Evolutionary conservation across 2,888 invertebrate species (phyloP).

Genomic region (Melanophora roralis): DNA sequence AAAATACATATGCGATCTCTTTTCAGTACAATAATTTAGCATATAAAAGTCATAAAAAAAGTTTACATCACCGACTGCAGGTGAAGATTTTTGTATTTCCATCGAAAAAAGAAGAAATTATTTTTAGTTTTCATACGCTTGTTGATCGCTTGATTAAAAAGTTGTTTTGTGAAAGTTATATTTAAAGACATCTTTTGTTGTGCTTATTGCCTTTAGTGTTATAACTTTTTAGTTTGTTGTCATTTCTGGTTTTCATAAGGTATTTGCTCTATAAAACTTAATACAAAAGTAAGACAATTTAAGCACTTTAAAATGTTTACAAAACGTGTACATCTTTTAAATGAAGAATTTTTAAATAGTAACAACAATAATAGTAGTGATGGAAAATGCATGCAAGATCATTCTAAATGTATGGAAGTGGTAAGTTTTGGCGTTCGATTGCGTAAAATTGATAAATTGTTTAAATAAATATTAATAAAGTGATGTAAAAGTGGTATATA

Average conservation of each 20-base stretch:
- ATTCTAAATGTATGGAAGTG: slow-evolving; percentile 67
- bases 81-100: slow-evolving; percentile 18
- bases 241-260: too few relatives aligned
- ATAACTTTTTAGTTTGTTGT: not conserved
- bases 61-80: too few relatives aligned
- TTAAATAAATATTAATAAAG: too few relatives aligned
- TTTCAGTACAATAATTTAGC: too few relatives aligned
- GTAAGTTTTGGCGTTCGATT: slow-evolving; percentile 62
- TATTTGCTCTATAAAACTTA: not conserved
- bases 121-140: slow-evolving; percentile 51
- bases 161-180: slow-evolving; percentile 59
- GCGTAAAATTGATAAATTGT: too few relatives aligned
- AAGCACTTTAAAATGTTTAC: slow-evolving; percentile 67
- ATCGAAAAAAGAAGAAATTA: slow-evolving; percentile 43
- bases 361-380: slow-evolving; percentile 61
- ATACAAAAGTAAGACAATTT: slow-evolving; percentile 2
- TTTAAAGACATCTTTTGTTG: not conserved
- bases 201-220: not conserved
- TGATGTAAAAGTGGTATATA: too few relatives aligned
- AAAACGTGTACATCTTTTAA: slow-evolving; percentile 70
- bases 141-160: slow-evolving; percentile 31
- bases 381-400: slow-evolving; percentile 64
- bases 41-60: too few relatives aligned
- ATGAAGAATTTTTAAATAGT: slow-evolving; percentile 51
- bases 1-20: too few relatives aligned